phyloP scores from a whole-genome alignment of 2,888 invertebrate genomes.

The Torymus texanus region DNA sequence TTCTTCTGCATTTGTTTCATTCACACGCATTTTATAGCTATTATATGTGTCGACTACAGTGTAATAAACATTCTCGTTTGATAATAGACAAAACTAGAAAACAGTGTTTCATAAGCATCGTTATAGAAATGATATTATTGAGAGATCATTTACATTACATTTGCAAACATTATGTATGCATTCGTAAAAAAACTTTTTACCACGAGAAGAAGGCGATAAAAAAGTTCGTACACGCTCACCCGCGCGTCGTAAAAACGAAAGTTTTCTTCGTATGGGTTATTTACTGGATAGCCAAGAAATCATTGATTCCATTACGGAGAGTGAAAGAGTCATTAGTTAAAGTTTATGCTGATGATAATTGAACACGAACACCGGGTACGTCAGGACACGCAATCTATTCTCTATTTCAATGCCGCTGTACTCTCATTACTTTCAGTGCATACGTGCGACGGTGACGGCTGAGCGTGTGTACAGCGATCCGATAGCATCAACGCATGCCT shows the following conservation, averaged over 20 bases:
- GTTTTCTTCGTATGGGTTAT: slow-evolving; percentile 26
- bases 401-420: slow-evolving; percentile 31
- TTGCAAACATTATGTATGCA: slow-evolving; percentile 28
- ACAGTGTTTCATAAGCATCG: no score
- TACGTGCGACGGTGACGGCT: not conserved
- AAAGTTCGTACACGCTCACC: slow-evolving; percentile 4
- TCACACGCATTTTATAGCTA: no score
- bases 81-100: no score
- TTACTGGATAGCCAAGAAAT: slow-evolving; percentile 22
- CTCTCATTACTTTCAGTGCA: slow-evolving; percentile 35
- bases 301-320: slow-evolving; percentile 46
- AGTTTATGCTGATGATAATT: slow-evolving; percentile 55
- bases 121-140: no score
- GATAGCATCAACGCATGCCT: slow-evolving; percentile 22
- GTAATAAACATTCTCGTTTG: no score
- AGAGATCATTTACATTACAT: not conserved
- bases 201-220: slow-evolving; percentile 15
- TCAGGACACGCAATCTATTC: slow-evolving; percentile 40
- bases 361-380: slow-evolving; percentile 15
- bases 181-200: slow-evolving; percentile 34
- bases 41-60: no score
- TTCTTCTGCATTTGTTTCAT: no score
- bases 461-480: slow-evolving; percentile 18
- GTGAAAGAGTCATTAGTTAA: slow-evolving; percentile 48
- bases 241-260: slow-evolving; percentile 37